Conservation (phyloP, 2,113 vertebrate species). For the Silurus meridionalis region DNA sequence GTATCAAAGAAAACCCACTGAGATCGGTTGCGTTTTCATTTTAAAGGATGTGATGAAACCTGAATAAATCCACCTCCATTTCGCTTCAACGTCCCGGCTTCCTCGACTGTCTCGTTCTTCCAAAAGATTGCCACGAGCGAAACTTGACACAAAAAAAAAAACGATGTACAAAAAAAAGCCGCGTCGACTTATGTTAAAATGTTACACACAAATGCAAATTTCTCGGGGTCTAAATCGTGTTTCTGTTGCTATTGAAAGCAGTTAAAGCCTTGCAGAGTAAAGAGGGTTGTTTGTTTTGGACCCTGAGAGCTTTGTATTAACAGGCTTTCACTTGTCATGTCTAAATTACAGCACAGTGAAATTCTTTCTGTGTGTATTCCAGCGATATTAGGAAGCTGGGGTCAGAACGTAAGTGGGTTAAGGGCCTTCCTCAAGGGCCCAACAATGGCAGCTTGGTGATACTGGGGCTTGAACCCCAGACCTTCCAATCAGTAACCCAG, state of each 20-base stretch:
- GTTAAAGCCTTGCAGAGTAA: background rate
- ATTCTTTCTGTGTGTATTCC: too few species aligned
- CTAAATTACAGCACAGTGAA: too few species aligned
- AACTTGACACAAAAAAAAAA: constrained; percentile 26
- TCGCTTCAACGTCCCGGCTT: constrained; percentile 27
- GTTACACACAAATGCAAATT: constrained; percentile 37
- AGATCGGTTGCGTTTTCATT: constrained; percentile 21
- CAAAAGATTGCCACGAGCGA: constrained; percentile 50
- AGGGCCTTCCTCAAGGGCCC: too few species aligned
- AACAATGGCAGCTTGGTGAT: too few species aligned
- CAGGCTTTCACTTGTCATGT: too few species aligned
- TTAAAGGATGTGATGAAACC: constrained; percentile 37
- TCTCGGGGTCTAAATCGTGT: constrained; percentile 31
- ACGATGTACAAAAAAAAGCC: constrained; percentile 47
- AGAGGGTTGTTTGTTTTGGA: background rate
- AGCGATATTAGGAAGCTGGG: too few species aligned
- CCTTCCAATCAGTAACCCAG: too few species aligned
- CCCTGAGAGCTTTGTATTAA: constrained; percentile 2
- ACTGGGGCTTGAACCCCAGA: too few species aligned
- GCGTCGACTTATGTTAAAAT: constrained; percentile 7
- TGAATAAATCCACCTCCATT: constrained; percentile 39
- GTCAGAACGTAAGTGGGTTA: too few species aligned
- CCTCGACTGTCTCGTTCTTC: constrained; percentile 45
- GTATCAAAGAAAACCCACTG: constrained; percentile 10
- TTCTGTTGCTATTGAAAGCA: constrained; percentile 31